Conservation (phyloP, 2,797 vertebrate genomes). For the Coregonus ussuriensis region DNA sequence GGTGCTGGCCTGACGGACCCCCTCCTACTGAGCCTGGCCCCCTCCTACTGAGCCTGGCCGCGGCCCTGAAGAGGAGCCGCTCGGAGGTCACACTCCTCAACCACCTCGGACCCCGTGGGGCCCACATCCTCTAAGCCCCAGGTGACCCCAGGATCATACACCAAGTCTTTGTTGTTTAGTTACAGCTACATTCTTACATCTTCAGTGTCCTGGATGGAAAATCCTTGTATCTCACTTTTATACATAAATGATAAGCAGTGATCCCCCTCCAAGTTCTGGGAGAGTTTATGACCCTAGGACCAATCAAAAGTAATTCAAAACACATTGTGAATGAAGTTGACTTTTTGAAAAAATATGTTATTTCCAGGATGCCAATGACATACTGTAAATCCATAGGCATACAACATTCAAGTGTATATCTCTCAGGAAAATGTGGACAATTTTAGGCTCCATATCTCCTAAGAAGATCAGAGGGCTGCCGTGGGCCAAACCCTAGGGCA, state of each 20-base stretch:
- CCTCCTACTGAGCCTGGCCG: conserved; percentile 68
- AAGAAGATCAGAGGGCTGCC: conserved; percentile 59
- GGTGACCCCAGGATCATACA: conserved; percentile 60
- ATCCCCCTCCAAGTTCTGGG: too few relatives aligned
- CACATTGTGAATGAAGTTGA: too few relatives aligned
- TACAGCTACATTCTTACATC: too few relatives aligned
- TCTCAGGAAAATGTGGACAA: too few relatives aligned
- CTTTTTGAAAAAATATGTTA: too few relatives aligned
- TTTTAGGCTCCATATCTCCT: background rate
- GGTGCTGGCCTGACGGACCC: conserved; percentile 79
- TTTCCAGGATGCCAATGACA: too few relatives aligned
- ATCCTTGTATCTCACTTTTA: too few relatives aligned
- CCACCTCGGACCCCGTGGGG: conserved; percentile 75
- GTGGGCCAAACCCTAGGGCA: conserved; percentile 61
- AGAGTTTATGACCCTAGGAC: too few relatives aligned
- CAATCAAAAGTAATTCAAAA: too few relatives aligned
- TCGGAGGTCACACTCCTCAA: conserved; percentile 80
- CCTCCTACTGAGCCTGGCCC: conserved; percentile 70
- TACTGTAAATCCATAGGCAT: background rate
- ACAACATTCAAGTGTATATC: background rate
- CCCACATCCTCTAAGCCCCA: conserved; percentile 76
- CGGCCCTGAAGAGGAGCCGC: conserved; percentile 70
- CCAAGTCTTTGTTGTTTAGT: conserved; percentile 18
- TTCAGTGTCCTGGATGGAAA: too few relatives aligned
- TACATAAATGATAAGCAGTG: too few relatives aligned